Percentiles rank a stretch among this genome's conserved stretches.
phyloP scores from a whole-genome alignment of 2,797 vertebrate species.

The Petrocephalus schoutedeni region DNA sequence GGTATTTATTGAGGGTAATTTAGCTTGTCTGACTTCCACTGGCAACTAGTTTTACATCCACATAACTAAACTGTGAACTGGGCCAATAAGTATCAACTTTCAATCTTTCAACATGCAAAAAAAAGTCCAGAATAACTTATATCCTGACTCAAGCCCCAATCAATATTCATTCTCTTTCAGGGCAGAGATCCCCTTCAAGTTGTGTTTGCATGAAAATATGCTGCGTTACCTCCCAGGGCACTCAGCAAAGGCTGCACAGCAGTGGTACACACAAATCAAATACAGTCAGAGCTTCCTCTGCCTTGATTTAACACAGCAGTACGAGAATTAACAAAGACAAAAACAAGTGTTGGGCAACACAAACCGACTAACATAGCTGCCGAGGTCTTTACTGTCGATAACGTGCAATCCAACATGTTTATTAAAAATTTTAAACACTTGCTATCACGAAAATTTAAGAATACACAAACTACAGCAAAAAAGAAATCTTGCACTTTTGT shows the following conservation, averaged over 20 bases:
- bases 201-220: background rate
- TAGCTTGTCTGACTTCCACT: background rate
- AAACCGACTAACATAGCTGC: background rate
- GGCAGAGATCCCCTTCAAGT: background rate
- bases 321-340: background rate
- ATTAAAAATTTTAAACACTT: background rate
- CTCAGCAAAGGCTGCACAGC: background rate
- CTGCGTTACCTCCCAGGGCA: background rate
- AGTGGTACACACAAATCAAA: background rate
- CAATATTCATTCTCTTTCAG: background rate
- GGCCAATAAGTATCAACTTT: background rate
- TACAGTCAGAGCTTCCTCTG: background rate
- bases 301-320: slow-evolving; percentile 16
- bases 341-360: background rate
- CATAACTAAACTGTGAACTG: background rate
- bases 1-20: background rate
- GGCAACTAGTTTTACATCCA: background rate
- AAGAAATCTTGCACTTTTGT: background rate
- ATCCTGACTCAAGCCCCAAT: background rate
- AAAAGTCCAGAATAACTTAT: background rate
- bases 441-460: background rate
- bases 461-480: background rate
- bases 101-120: background rate
- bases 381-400: background rate
- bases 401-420: background rate